Percentiles rank a stretch among this genome's conserved stretches.
Conservation (phyloP, 2,113 vertebrate species). For the Macaca nemestrina region DNA sequence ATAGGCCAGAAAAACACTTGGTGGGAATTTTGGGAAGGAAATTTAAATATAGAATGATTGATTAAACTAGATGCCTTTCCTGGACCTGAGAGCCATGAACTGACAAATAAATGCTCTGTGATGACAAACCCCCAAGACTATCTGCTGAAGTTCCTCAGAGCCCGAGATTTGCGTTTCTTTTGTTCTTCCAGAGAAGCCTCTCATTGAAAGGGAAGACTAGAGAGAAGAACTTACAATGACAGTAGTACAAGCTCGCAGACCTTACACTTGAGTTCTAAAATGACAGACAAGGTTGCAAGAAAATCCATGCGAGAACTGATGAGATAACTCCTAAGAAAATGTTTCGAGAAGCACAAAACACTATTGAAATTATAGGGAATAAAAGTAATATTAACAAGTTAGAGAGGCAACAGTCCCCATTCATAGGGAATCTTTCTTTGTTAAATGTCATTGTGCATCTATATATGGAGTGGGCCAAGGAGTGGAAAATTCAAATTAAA, state of each 20-base stretch:
- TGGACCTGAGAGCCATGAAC: neutral
- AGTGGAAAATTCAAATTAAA: conserved; percentile 10
- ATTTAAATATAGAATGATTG: neutral
- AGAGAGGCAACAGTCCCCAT: neutral
- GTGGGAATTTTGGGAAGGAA: neutral
- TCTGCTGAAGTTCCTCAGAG: neutral
- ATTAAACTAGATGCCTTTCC: neutral
- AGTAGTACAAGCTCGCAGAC: neutral
- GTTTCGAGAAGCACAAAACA: neutral
- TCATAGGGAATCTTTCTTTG: neutral
- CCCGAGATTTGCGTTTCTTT: neutral
- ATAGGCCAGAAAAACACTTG: neutral
- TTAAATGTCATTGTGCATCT: conserved; percentile 27
- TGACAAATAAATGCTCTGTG: neutral
- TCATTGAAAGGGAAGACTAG: neutral
- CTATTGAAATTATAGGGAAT: neutral
- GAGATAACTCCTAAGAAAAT: neutral
- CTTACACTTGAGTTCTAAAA: neutral
- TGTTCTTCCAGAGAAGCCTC: neutral
- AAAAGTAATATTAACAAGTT: neutral
- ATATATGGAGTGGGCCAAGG: neutral
- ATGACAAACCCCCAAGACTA: neutral
- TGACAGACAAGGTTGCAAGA: neutral
- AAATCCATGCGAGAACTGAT: neutral
- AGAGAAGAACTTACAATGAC: neutral